Percentiles rank a stretch among this genome's conserved stretches.
Conservation (phyloP, 1,140 invertebrate genomes). For the Akabosia matsudoensis region DNA sequence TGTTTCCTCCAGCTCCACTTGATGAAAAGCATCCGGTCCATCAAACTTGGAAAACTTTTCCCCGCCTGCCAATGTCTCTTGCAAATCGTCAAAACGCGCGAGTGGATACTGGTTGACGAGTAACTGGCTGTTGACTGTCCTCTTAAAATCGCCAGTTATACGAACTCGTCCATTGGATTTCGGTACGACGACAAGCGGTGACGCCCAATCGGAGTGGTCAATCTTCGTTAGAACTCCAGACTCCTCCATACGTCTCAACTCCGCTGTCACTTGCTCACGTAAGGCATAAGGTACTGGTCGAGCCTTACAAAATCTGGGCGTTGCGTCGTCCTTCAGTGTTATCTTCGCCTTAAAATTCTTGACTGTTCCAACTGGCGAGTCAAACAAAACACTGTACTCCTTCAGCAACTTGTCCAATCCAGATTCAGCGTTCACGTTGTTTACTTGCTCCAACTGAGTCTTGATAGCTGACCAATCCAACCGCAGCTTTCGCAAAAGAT, state of each 20-base stretch:
- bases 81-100: slow-evolving; percentile 45
- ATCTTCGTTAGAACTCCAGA: slow-evolving; percentile 47
- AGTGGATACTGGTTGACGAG: slow-evolving; percentile 46
- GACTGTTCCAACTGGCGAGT: background rate
- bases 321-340: slow-evolving; percentile 28
- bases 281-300: slow-evolving; percentile 48
- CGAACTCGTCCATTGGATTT: slow-evolving; percentile 50
- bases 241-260: slow-evolving; percentile 46
- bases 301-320: slow-evolving; percentile 33
- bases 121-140: slow-evolving; percentile 47
- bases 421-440: background rate
- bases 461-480: background rate
- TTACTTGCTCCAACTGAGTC: background rate
- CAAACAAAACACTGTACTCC: slow-evolving; percentile 31
- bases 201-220: slow-evolving; percentile 49
- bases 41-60: slow-evolving; percentile 48
- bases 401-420: background rate
- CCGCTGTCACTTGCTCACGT: slow-evolving; percentile 45
- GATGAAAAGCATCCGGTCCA: slow-evolving; percentile 45
- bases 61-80: slow-evolving; percentile 41
- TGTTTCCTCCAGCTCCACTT: slow-evolving; percentile 47
- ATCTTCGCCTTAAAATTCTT: slow-evolving; percentile 24
- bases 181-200: slow-evolving; percentile 50
- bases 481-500: background rate
- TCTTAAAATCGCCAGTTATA: slow-evolving; percentile 50